Evolutionary conservation across 1,140 invertebrate genomes (phyloP).

Genomic region (Penaeus indicus): DNA sequence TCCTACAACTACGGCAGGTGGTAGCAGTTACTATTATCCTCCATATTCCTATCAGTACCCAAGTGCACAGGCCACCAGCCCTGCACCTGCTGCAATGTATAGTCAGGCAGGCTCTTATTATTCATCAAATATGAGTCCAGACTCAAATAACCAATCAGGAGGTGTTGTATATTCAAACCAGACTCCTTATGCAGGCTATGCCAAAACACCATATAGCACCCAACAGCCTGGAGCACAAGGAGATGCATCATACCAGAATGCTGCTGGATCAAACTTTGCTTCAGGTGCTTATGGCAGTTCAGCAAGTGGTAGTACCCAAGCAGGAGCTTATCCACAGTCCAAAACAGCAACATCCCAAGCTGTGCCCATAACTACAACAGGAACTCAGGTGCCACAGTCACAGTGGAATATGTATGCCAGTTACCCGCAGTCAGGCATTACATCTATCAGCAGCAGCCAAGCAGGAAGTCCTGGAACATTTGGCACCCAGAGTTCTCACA

Average conservation of each 20-base stretch:
- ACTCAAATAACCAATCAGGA: constrained; percentile 13
- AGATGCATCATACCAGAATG: not conserved
- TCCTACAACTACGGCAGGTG: not conserved
- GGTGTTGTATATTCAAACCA: constrained; percentile 47
- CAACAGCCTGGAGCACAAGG: constrained; percentile 25
- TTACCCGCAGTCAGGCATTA: constrained; percentile 46
- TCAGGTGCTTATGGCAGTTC: no score
- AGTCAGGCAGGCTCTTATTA: constrained; percentile 43
- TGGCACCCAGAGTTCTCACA: not conserved
- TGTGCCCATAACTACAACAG: constrained; percentile 1
- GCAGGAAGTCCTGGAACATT: constrained; percentile 5
- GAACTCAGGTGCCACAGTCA: not conserved
- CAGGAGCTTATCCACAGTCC: no score
- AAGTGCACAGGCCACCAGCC: constrained; percentile 9
- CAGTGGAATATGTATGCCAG: constrained; percentile 53
- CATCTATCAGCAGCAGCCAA: constrained; percentile 40
- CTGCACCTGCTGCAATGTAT: constrained; percentile 24
- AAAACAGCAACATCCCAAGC: no score
- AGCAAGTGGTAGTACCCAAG: no score
- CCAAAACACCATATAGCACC: not conserved
- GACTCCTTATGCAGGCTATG: constrained; percentile 24
- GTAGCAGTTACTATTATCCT: not conserved
- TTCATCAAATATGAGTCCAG: constrained; percentile 22
- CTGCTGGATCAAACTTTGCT: no score
- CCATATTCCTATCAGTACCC: constrained; percentile 46